These are phyloP conservation scores for Acronicta alni DNA, from an alignment of 2,888 invertebrate genomes.

Conservation along the genomic window DNA sequence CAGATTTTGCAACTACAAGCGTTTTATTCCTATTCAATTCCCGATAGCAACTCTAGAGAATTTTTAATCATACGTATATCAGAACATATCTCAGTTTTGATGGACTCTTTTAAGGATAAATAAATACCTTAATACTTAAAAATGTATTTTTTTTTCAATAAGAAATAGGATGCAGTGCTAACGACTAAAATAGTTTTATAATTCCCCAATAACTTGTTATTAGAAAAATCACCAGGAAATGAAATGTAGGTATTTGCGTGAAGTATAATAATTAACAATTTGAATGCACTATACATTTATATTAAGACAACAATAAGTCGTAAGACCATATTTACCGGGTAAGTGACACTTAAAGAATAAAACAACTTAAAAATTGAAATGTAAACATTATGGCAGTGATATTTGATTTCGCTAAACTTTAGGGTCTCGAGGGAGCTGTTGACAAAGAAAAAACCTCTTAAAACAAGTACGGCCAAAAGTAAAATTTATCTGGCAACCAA, in stretches of 20 bases:
- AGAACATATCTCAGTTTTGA: conserved; percentile 8
- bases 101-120: background rate
- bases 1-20: conserved; percentile 67
- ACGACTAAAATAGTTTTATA: no score
- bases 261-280: no score
- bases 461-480: conserved; percentile 53
- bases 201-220: no score
- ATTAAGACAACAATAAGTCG: background rate
- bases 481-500: conserved; percentile 56
- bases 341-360: conserved; percentile 3
- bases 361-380: conserved; percentile 14
- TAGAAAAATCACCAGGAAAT: no score
- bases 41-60: conserved; percentile 42
- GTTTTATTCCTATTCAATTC: conserved; percentile 62
- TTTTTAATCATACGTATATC: conserved; percentile 54
- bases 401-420: conserved; percentile 37
- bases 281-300: background rate
- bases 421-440: conserved; percentile 17
- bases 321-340: background rate
- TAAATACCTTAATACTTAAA: no score
- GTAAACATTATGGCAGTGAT: conserved; percentile 7
- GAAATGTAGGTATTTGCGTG: no score
- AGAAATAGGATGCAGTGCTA: no score
- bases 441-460: conserved; percentile 37
- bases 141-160: no score